A percentile compares a stretch with the other conserved stretches of the same genome.
These are phyloP conservation scores for Penaeus japonicus DNA, from an alignment of 1,140 invertebrate species.

Conservation along the genomic window DNA sequence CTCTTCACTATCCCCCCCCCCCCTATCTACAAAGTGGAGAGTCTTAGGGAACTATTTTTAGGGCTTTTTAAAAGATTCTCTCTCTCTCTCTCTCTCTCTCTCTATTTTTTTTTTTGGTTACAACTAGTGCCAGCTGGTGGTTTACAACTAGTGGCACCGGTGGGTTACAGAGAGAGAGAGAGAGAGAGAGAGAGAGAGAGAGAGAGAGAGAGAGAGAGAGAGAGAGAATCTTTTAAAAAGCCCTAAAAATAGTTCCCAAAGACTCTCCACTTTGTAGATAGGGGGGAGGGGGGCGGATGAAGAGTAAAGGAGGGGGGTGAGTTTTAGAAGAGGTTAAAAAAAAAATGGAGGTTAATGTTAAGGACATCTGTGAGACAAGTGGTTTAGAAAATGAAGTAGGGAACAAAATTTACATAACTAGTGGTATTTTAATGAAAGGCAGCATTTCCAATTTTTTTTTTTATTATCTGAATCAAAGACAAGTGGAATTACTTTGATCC, in stretches of 20 bases:
- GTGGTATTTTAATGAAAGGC: no score
- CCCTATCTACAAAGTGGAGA: neutral
- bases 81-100: neutral
- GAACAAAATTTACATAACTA: no score
- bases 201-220: neutral
- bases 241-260: no score
- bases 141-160: no score
- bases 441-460: no score
- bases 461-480: no score
- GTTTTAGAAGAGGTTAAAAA: neutral
- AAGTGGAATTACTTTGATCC: no score
- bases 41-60: no score
- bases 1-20: neutral
- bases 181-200: neutral
- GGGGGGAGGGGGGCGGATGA: neutral
- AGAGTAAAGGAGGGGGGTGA: neutral
- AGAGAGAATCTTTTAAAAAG: neutral
- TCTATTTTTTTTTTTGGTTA: no score
- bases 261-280: neutral
- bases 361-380: neutral
- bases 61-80: neutral
- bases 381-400: no score
- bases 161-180: neutral
- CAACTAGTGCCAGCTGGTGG: no score
- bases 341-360: neutral